Evolutionary conservation across 2,888 invertebrate species (phyloP), one percentile per base, ranked within the genome.

Genomic region (Polyommatus icarus): DNA sequence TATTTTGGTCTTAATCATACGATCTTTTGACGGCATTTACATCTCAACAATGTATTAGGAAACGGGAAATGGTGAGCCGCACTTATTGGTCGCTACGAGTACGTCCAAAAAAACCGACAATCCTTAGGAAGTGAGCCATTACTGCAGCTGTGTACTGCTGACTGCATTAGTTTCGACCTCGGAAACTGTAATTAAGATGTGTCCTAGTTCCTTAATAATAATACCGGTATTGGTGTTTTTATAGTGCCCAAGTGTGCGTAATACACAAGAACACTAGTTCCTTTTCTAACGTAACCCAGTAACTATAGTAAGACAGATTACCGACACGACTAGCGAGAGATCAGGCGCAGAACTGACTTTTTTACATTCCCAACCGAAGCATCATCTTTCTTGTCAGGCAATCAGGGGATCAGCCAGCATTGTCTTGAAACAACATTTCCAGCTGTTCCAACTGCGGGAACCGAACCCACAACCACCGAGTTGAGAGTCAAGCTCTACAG

Each of bases 31-130:
- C 29, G 71, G 3, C 71, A 32, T 77, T 36, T 67, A 20, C 40
- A 75, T 18, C 57, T 54, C 12, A 50, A 20, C 71, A 61, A 79
- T 76, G 76, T 71, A 78, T 67, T 79, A 79, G 80, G 80, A 81
- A 81, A 76, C 78, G 80, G 81, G 81, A 80, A 82, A 78, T 32
- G 67, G 80, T 76, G 79, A 80, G 77, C 76, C 54, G 67, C 78
- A 79, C 77, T 81, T 80, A 80, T 80, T 78, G 80, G 76, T 76
- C 78, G 78, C 80, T 79, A 79, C n/a, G n/a, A n/a, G n/a, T n/a
- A n/a, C 78, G 79, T 78, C 79, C 80, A 80, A 79, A 76, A 80
- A 80, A 81, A 80, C 80, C 81, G 82, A 82, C 80, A 32, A 29
- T 29, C 5, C 29, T 67, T 67, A 67, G 67, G 67, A 67, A 67